Evolutionary conservation across 1,140 invertebrate genomes (phyloP).

Genomic region (Ips nitidus): DNA sequence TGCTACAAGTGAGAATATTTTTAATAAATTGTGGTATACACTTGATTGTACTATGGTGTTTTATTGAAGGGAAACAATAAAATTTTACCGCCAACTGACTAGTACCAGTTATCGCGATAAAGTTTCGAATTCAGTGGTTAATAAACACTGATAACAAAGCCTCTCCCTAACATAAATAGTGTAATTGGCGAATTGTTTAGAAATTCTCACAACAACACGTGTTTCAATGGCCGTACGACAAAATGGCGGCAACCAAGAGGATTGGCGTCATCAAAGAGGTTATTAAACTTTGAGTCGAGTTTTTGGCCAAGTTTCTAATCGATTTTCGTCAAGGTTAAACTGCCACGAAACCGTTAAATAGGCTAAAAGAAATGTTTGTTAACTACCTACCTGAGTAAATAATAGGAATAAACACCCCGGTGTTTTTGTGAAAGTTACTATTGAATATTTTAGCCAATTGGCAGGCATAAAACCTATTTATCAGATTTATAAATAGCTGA

Average conservation of each 20-base stretch:
- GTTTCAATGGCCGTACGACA: slow-evolving; percentile 8
- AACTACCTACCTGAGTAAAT: too few species aligned
- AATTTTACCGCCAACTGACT: slow-evolving; percentile 15
- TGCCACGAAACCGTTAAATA: background rate
- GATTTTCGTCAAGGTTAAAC: slow-evolving; percentile 1
- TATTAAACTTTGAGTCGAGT: slow-evolving; percentile 2
- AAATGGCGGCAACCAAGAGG: slow-evolving; percentile 19
- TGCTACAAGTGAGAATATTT: slow-evolving; percentile 32
- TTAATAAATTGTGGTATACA: slow-evolving; percentile 33
- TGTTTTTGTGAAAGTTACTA: too few species aligned
- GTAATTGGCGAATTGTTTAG: too few species aligned
- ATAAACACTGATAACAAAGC: too few species aligned
- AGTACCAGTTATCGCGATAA: background rate
- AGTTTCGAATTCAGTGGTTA: too few species aligned
- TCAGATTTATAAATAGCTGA: too few species aligned
- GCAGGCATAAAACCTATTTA: too few species aligned
- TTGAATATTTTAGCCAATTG: too few species aligned
- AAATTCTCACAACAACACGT: background rate
- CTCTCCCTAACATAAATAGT: too few species aligned
- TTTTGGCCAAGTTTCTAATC: slow-evolving; percentile 12
- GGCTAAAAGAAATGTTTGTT: too few species aligned
- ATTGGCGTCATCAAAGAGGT: slow-evolving; percentile 29
- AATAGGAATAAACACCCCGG: too few species aligned
- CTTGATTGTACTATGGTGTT: slow-evolving; percentile 17
- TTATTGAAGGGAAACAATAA: slow-evolving; percentile 18